Conservation (phyloP, 2,888 invertebrate species). For the Chymomyza procnemis region DNA sequence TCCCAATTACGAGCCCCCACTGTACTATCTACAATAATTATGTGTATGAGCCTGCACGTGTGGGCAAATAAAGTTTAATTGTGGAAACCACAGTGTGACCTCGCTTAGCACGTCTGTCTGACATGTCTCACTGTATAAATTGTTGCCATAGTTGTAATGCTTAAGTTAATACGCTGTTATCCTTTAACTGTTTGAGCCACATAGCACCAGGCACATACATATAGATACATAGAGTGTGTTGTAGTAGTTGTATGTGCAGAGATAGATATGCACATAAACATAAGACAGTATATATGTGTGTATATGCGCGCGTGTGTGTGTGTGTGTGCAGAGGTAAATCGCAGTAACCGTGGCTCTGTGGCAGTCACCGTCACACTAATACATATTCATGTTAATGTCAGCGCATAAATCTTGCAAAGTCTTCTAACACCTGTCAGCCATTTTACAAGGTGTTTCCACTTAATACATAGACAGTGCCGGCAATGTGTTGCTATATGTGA, state of each 20-base stretch:
- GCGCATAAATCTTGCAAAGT: constrained; percentile 72
- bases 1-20: neutral
- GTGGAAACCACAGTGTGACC: constrained; percentile 69
- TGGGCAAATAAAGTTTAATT: constrained; percentile 71
- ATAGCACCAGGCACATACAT: neutral
- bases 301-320: too few relatives aligned
- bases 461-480: constrained; percentile 55
- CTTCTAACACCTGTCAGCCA: constrained; percentile 72
- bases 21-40: neutral
- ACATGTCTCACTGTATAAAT: constrained; percentile 29
- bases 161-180: constrained; percentile 73
- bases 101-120: constrained; percentile 22
- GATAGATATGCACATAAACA: constrained; percentile 22
- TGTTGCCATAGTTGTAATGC: constrained; percentile 59
- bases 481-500: constrained; percentile 9
- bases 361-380: constrained; percentile 58
- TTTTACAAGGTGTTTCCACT: constrained; percentile 71
- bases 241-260: too few relatives aligned
- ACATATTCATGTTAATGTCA: constrained; percentile 72
- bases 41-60: constrained; percentile 1
- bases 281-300: neutral
- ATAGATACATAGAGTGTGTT: constrained; percentile 2
- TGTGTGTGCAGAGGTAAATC: neutral
- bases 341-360: constrained; percentile 8
- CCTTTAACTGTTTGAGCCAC: constrained; percentile 69